Evolutionary conservation across 2,888 invertebrate species (phyloP), one percentile per base, ranked within the genome.

Genomic region (Coelogynopora nodosa): DNA sequence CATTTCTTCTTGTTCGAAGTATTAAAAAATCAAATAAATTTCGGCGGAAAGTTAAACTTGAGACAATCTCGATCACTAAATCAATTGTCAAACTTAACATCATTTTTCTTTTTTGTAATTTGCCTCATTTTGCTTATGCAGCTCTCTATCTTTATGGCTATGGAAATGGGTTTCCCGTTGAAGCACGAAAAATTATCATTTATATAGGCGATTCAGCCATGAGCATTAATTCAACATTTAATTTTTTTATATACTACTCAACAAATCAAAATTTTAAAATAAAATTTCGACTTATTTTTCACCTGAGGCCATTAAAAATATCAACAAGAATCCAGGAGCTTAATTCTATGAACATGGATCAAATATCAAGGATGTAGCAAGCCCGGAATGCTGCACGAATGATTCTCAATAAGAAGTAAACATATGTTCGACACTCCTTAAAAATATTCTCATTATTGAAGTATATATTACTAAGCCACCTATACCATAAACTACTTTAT

Each of bases 81-180:
- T 80, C 86, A n/a, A 26, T 86, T 0, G 26, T 86, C 26, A 86
- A 86, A 30, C 31, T 86, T 2, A 86, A 86, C 80, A 30, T 86
- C 29, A 86, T 31, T 13, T 86, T 86, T 82, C 18, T 86, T 0
- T 74, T 86, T 28, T 86, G 86, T 30, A 86, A 86, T 26, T 29
- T 86, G 30, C 86, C 86, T 23, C 86, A 86, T 26, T 74, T 86
- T 86, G 29, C 80, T 0, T 86, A 86, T 82, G 74, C 86, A 27
- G 29, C 82, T 1, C 82, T 86, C 26, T 80, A 80, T 74, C 80
- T 86, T 5, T 86, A 80, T 31, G 82, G 82, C n/a, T 80, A 82
- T 82, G 80, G 80, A 74, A 0, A 27, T 83, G 28, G 30, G 1
- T 82, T 86, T 30, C 82, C 86, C 0, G 67, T 86, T n/a, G 31